These are phyloP conservation scores for Apantesis nais DNA, from an alignment of 2,888 invertebrate genomes.

Conservation along the genomic window DNA sequence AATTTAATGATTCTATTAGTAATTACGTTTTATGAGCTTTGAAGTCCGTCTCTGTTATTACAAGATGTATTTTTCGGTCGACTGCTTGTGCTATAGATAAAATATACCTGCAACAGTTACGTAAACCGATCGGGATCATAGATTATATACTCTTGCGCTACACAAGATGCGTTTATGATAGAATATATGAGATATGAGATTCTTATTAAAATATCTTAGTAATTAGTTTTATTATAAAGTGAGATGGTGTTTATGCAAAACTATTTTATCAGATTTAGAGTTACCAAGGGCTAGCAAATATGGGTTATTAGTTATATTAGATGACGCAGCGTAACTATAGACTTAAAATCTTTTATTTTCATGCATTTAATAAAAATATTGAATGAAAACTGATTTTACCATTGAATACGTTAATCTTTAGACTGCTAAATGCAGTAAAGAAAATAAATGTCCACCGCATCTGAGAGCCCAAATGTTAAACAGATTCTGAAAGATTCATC, in stretches of 20 bases:
- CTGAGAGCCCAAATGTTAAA: neutral
- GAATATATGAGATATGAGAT: constrained; percentile 43
- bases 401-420: neutral
- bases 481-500: too few species aligned
- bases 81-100: constrained; percentile 44
- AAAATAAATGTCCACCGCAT: neutral
- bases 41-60: constrained; percentile 38
- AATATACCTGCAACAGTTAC: constrained; percentile 33
- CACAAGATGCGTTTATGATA: constrained; percentile 41
- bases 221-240: constrained; percentile 38
- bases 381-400: neutral
- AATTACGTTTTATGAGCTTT: neutral
- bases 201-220: constrained; percentile 38
- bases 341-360: neutral
- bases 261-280: constrained; percentile 26
- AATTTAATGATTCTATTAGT: neutral
- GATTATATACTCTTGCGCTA: constrained; percentile 41
- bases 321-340: neutral
- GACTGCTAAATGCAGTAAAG: neutral
- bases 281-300: neutral
- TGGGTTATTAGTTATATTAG: constrained; percentile 1
- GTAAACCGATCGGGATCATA: constrained; percentile 38
- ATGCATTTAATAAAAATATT: neutral
- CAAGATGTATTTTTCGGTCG: constrained; percentile 49
- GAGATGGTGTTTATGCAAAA: constrained; percentile 36